Evolutionary conservation across 2,888 invertebrate genomes (phyloP).

Genomic region (Epistrophella euchroma): DNA sequence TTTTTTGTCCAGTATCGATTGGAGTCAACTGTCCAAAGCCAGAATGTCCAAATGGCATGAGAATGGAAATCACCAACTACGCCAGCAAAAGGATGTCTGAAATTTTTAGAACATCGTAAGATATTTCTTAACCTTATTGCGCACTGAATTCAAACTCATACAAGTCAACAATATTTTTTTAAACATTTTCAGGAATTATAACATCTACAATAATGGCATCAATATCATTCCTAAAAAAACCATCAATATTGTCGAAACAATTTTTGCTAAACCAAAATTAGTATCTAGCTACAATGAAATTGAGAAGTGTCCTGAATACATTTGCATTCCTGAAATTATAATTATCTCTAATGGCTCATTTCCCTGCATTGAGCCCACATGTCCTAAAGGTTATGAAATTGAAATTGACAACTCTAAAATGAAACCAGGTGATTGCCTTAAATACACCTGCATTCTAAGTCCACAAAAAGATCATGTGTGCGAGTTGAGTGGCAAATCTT

Average conservation of each 20-base stretch:
- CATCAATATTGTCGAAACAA: conserved; percentile 79
- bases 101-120: conserved; percentile 83
- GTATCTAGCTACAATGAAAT: conserved; percentile 78
- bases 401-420: conserved; percentile 84
- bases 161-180: too few relatives aligned
- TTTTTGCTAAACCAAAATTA: conserved; percentile 78
- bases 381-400: conserved; percentile 87
- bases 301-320: conserved; percentile 82
- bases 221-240: conserved; percentile 80
- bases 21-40: conserved; percentile 84
- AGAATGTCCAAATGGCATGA: conserved; percentile 85
- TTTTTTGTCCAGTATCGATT: too few relatives aligned
- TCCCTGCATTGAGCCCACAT: conserved; percentile 83
- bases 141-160: too few relatives aligned
- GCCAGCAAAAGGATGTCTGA: conserved; percentile 83
- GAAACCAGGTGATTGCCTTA: conserved; percentile 84
- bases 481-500: conserved; percentile 89
- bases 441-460: conserved; percentile 88
- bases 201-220: conserved; percentile 79
- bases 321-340: conserved; percentile 80
- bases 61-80: conserved; percentile 83
- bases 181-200: conserved; percentile 79
- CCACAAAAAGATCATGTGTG: conserved; percentile 87
- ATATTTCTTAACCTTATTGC: too few relatives aligned
- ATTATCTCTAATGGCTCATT: conserved; percentile 79